Percentiles rank a stretch among this genome's conserved stretches.
Conservation (phyloP, 2,113 vertebrate species). For the Diadophis punctatus region DNA sequence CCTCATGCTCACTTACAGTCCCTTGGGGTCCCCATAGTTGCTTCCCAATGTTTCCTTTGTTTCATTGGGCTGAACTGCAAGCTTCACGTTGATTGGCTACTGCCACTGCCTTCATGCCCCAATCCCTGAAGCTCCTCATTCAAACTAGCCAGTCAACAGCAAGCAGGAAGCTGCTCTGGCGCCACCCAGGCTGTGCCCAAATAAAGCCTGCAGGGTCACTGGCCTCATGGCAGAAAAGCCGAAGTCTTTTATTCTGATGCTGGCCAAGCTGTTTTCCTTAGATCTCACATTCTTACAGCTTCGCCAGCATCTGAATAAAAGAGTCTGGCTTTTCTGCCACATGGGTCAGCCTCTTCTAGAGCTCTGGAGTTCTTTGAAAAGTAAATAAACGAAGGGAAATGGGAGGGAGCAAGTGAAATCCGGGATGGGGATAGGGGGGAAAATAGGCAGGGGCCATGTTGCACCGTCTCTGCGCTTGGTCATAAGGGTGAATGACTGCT, state of each 20-base stretch:
- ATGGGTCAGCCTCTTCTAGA: neutral
- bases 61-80: neutral
- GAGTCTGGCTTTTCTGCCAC: neutral
- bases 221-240: neutral
- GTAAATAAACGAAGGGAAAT: neutral
- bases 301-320: neutral
- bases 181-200: no score
- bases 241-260: neutral
- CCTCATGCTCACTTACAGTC: no score
- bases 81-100: neutral
- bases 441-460: neutral
- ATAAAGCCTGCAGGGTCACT: no score
- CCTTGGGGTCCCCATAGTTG: no score
- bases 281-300: neutral
- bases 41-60: neutral
- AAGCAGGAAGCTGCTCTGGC: no score
- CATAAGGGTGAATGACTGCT: neutral
- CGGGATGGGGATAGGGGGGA: no score
- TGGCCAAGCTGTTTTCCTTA: neutral
- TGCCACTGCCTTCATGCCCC: neutral
- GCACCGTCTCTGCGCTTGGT: neutral
- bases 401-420: neutral
- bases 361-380: neutral
- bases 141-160: no score
- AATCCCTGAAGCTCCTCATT: neutral